These are phyloP conservation scores for Orthosia gracilis DNA, from an alignment of 2,888 invertebrate species.

Conservation along the genomic window DNA sequence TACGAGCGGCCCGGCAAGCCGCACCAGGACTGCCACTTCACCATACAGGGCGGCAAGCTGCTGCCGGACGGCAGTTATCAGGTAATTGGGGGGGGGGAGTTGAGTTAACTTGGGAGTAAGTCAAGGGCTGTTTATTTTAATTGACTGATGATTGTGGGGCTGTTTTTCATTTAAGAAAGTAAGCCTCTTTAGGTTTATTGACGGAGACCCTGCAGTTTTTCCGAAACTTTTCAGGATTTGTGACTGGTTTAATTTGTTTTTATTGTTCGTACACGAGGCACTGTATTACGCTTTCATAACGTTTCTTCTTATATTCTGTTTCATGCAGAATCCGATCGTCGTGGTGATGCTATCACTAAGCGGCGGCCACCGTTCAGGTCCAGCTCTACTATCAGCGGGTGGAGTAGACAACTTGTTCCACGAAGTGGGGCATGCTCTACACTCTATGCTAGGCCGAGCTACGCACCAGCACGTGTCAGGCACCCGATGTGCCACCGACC, in stretches of 20 bases:
- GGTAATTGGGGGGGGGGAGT: no score
- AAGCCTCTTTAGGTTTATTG: no score
- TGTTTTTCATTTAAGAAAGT: no score
- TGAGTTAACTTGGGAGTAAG: no score
- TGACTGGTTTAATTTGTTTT: background rate
- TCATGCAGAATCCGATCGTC: conserved; percentile 95
- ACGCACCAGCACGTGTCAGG: conserved; percentile 98
- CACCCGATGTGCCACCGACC: conserved; percentile 98
- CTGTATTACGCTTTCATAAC: background rate
- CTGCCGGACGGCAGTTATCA: conserved; percentile 96
- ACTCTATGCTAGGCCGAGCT: conserved; percentile 94
- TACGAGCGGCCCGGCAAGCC: conserved; percentile 98
- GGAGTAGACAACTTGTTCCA: conserved; percentile 55
- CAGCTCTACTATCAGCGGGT: conserved; percentile 92
- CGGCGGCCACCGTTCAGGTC: conserved; percentile 93
- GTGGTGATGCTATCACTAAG: conserved; percentile 98
- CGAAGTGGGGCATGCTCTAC: conserved; percentile 40
- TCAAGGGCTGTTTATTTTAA: no score
- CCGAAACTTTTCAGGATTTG: background rate
- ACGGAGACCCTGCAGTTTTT: background rate
- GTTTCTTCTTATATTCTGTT: background rate
- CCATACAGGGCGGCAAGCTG: conserved; percentile 97
- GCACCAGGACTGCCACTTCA: conserved; percentile 99
- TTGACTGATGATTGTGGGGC: no score
- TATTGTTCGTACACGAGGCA: background rate